Evolutionary conservation across 1,140 invertebrate species (phyloP), one percentile per base, ranked within the genome.

Genomic region (Polypedilum pembai): DNA sequence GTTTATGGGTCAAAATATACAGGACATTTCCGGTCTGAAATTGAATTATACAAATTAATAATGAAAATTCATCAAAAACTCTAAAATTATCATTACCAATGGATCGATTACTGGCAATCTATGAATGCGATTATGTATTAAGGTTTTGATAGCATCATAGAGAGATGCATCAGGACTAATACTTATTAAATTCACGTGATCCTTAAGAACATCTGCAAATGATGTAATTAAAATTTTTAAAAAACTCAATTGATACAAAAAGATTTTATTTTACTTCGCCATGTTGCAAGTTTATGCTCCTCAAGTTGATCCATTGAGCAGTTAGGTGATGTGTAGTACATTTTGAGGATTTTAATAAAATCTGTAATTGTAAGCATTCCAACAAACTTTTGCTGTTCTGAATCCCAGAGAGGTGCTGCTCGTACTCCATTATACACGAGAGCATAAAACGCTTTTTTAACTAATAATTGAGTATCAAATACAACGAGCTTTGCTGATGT

Each of bases 361-460:
- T 99, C 98, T 72, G 98, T 99, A 78, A 99, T 99, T 45, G 98
- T 99, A 73, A 99, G 86, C 97, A 99, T 99, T 73, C 97, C 94
- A 40, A 95, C 92, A 81, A 92, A 99, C 81, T 92, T 87, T 82
- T 99, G 96, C 78, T 90, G 89, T 73, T 87, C 85, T 76, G 92
- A 95, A 81, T 99, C 96, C 97, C 97, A 99, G 41, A 99, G 85
- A 0, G 97, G 97, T 17, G 98, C 98, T 15, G 98, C 98, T 79
- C 98, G 88, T 0, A 99, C 96, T 63, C 95, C 96, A 88, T 99
- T 99, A 83, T 98, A 97, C 75, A 99, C 96, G 72, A 99, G 87
- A 33, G 97, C 98, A 85, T 96, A 99, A 84, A 99, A 99, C 33
- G 97, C 97, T 83, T 99, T 99, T 85, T 98, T 98, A 20, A 99